These are phyloP conservation scores for Atrichornis clamosus DNA, from an alignment of 2,113 vertebrate species.

Conservation along the genomic window DNA sequence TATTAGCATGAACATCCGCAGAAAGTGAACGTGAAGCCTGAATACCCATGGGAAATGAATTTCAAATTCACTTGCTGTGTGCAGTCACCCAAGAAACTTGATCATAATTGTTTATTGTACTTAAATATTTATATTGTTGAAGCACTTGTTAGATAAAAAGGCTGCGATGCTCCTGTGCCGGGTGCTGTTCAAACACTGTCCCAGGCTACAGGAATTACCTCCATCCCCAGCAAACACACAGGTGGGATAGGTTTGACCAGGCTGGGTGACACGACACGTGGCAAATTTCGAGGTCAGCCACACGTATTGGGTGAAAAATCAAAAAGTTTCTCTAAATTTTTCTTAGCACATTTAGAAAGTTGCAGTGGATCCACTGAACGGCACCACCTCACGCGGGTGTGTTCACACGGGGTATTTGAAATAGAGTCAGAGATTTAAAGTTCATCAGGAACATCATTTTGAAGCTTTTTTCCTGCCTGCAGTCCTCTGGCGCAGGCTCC, in stretches of 20 bases:
- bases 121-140: conserved; percentile 57
- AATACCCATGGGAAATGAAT: conserved; percentile 43
- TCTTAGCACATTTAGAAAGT: fast-evolving
- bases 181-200: not conserved
- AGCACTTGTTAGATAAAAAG: not conserved
- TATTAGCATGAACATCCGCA: conserved; percentile 44
- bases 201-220: not conserved
- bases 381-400: fast-evolving
- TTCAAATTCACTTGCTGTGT: conserved; percentile 34
- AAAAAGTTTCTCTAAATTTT: fast-evolving
- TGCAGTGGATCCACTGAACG: fast-evolving
- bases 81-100: conserved; percentile 56
- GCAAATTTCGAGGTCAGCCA: not conserved
- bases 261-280: not conserved
- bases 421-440: not conserved
- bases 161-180: not conserved
- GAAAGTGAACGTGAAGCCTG: conserved; percentile 42
- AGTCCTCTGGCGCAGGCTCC: not conserved
- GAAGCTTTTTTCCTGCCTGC: not conserved
- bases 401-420: fast-evolving
- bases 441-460: not conserved
- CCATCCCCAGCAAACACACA: not conserved
- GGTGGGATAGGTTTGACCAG: not conserved
- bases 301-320: not conserved
- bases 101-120: conserved; percentile 63